A percentile compares a stretch with the other conserved stretches of the same genome.
These are phyloP conservation scores for Jaculus jaculus DNA, from an alignment of 2,113 vertebrate species.

Conservation along the genomic window DNA sequence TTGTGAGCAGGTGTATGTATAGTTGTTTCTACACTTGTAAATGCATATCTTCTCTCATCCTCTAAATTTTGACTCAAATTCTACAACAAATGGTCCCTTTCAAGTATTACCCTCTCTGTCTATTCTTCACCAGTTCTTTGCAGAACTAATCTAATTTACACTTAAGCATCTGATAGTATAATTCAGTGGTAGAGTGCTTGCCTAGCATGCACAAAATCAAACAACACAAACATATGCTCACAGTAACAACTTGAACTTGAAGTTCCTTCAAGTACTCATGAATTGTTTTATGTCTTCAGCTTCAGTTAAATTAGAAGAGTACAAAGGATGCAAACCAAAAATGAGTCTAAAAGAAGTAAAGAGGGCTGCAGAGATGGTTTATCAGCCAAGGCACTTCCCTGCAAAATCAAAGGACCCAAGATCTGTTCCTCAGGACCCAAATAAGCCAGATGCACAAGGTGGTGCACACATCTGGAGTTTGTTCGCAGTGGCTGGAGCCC, in stretches of 20 bases:
- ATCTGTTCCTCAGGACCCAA: too few species aligned
- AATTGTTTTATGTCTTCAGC: slow-evolving; percentile 38
- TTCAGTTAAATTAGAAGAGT: slow-evolving; percentile 36
- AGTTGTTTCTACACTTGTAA: background rate
- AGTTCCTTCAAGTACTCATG: slow-evolving; percentile 11
- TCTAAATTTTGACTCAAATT: background rate
- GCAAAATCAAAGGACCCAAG: too few species aligned
- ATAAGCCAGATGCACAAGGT: too few species aligned
- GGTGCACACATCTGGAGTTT: too few species aligned
- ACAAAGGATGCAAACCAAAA: background rate
- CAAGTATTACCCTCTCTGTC: background rate
- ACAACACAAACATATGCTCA: background rate
- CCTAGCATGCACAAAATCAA: background rate
- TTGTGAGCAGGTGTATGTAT: background rate
- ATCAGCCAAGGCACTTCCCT: too few species aligned
- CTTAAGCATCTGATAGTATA: background rate
- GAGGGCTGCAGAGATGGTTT: too few species aligned
- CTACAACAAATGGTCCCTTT: background rate
- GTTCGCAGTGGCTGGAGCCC: too few species aligned
- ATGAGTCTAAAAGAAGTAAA: background rate
- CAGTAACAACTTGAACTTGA: background rate
- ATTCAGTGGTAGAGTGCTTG: background rate
- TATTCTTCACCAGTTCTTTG: background rate
- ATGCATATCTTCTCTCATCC: background rate
- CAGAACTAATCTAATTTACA: background rate